A percentile compares a stretch with the other conserved stretches of the same genome.
phyloP scores from a whole-genome alignment of 2,888 invertebrate species.

The Mechanitis mazaeus region DNA sequence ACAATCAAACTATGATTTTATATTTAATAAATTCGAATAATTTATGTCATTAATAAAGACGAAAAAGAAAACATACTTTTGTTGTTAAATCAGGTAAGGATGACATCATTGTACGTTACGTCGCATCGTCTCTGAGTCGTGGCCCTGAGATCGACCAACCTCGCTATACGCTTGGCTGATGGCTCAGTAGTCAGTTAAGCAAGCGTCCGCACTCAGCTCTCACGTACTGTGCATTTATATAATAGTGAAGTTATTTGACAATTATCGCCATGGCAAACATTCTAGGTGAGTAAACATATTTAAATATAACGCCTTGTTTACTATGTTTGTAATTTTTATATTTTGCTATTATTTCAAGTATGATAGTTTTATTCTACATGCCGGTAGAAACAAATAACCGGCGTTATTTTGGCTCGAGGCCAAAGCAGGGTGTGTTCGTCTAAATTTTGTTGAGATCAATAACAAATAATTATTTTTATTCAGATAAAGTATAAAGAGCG shows the following conservation, averaged over 20 bases:
- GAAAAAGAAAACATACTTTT: slow-evolving; percentile 16
- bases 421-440: slow-evolving; percentile 54
- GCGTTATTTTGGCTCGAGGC: slow-evolving; percentile 58
- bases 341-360: neutral
- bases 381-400: slow-evolving; percentile 46
- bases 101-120: slow-evolving; percentile 37
- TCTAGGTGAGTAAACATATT: slow-evolving; percentile 52
- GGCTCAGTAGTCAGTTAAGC: slow-evolving; percentile 40
- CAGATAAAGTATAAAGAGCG: neutral
- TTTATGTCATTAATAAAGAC: slow-evolving; percentile 8
- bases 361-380: slow-evolving; percentile 35
- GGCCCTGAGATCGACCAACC: slow-evolving; percentile 33
- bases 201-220: slow-evolving; percentile 46
- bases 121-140: slow-evolving; percentile 31
- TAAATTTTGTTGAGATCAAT: slow-evolving; percentile 40
- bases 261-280: slow-evolving; percentile 59
- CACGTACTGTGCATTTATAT: slow-evolving; percentile 38
- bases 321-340: neutral
- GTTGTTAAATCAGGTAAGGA: slow-evolving; percentile 22
- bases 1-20: too few species aligned
- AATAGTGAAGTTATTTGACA: slow-evolving; percentile 36
- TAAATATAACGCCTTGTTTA: neutral
- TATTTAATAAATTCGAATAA: too few species aligned
- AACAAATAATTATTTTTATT: slow-evolving; percentile 26
- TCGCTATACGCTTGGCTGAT: slow-evolving; percentile 16